phyloP scores from a whole-genome alignment of 2,113 vertebrate species.

The Prolemur simus region DNA sequence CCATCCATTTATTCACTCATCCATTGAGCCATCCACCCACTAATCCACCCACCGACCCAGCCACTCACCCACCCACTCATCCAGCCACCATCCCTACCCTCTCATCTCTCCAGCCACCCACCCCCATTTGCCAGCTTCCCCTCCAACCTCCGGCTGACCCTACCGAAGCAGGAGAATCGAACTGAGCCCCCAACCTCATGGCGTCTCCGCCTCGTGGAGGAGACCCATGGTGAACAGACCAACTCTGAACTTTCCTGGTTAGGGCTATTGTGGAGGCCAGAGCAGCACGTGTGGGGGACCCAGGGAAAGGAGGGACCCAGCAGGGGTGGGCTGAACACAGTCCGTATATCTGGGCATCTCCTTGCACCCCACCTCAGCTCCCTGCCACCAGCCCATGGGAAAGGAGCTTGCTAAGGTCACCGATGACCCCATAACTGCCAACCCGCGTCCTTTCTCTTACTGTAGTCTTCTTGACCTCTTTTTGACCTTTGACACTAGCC shows the following conservation, averaged over 20 bases:
- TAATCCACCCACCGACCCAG: fast-evolving
- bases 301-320: not conserved
- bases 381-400: not conserved
- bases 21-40: fast-evolving
- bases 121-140: not conserved
- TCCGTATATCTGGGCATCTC: not conserved
- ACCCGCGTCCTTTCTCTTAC: not conserved
- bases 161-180: not conserved
- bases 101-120: not conserved
- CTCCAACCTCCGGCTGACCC: not conserved
- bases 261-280: not conserved
- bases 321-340: not conserved
- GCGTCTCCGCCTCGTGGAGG: not conserved
- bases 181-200: not conserved
- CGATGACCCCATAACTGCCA: not conserved
- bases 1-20: not conserved
- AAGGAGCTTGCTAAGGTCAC: not conserved
- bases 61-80: fast-evolving
- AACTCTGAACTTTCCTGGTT: not conserved
- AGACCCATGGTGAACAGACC: not conserved
- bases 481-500: not conserved
- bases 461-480: not conserved
- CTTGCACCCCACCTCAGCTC: not conserved
- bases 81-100: not conserved
- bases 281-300: not conserved